Conservation (phyloP, 37 sponge, comb jelly and placozoan species). For the Theonella swinhoei region DNA sequence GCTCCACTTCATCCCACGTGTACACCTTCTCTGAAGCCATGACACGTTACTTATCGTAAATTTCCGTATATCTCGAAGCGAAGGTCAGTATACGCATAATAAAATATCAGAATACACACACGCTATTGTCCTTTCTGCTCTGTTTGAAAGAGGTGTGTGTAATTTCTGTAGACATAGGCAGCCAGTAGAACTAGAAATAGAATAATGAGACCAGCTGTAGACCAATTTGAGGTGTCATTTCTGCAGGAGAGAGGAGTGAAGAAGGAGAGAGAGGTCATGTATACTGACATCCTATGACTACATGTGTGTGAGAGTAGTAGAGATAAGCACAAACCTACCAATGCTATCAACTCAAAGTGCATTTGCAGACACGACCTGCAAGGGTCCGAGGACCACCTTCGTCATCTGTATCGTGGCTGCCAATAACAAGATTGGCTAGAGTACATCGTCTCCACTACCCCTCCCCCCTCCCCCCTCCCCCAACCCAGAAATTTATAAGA, state of each 20-base stretch:
- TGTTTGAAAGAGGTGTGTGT: neutral
- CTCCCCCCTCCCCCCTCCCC: slow-evolving; percentile 1
- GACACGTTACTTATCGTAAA: neutral
- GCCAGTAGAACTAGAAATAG: neutral
- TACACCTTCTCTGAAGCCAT: neutral
- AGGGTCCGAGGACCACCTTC: no score
- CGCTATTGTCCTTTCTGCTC: neutral
- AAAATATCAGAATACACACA: neutral
- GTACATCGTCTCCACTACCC: neutral
- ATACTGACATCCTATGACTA: neutral
- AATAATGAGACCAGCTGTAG: neutral
- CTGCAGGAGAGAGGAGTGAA: neutral
- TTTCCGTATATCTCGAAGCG: neutral
- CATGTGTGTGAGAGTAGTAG: no score
- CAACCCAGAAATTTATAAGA: no score
- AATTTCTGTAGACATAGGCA: neutral
- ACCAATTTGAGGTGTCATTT: neutral
- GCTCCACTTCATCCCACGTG: slow-evolving; percentile 75
- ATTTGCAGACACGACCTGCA: neutral
- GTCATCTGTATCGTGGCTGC: no score
- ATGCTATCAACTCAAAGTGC: neutral
- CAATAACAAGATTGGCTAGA: neutral
- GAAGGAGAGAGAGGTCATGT: neutral
- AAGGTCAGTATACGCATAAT: no score
- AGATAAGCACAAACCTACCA: neutral